Base-by-base conservation (phyloP, 2,113 vertebrate species). In the Pteropus alecto region DNA sequence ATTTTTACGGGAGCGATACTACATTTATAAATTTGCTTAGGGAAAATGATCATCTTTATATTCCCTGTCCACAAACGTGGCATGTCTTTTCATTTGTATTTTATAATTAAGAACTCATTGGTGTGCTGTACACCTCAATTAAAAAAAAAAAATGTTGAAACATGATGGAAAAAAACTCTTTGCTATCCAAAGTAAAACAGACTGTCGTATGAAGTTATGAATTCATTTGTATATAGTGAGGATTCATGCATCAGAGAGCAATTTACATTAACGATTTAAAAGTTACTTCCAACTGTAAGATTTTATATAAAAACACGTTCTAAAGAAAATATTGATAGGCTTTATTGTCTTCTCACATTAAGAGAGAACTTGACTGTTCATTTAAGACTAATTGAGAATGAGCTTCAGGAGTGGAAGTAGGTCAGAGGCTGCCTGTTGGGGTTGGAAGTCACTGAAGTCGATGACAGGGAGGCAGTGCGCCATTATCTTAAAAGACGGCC, bases 371-470 rank as follows among this genome's bases (percentile, higher is more conserved):
- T 58, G 4, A 30, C 18, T 93, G 38, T 11, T 93, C 13, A 24
- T 35, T 94, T 7, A 82, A 8, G 41, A 93, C 24, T 71, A 92
- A 51, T 65, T 93, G n/a, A 95, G 41, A 95, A 61, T 84, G 56
- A 63, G 61, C 63, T 83, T 60, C 83, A 70, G 48, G 41, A 67
- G 8, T 73, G 26, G 41, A 85, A 88, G n/a, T 85, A 74, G 35
- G 65, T 92, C 60, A 89, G 85, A 26, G 16, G 63, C 84, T 41
- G 15, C 21, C 24, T 54, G 6, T 22, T 13, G 48, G 92, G 9
- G 21, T 74, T 88, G 46, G 46, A 48, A 48, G 46, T 48, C 11
- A 51, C 13, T 91, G 56, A 76, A 54, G 13, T 88, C 87, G 79
- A 6, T 48, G 24, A 79, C 28, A 65, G 12, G 14, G 78, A 46